phyloP scores from a whole-genome alignment of 2,113 vertebrate genomes.

The Psittacula cyanocephala region DNA sequence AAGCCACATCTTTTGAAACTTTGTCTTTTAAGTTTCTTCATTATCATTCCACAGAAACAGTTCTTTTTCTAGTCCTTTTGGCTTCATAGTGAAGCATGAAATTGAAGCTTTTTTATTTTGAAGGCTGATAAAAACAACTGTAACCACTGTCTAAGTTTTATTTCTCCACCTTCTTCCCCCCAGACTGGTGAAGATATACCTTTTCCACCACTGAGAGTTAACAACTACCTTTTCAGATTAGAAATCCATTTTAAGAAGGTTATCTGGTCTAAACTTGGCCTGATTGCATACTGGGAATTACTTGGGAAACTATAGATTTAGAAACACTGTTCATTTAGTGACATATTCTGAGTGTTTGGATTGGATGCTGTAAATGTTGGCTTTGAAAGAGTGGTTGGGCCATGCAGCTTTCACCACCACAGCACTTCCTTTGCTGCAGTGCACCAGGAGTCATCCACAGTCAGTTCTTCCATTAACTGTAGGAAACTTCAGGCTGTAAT shows the following conservation, averaged over 20 bases:
- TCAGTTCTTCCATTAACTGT: neutral
- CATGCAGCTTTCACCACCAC: neutral
- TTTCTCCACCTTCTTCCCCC: neutral
- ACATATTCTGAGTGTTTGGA: neutral
- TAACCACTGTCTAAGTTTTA: neutral
- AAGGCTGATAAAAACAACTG: neutral
- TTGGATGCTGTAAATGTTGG: neutral
- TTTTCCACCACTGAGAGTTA: neutral
- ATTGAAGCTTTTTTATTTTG: neutral
- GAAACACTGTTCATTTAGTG: neutral
- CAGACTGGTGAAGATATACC: accelerated
- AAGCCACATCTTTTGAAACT: neutral
- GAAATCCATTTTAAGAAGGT: neutral
- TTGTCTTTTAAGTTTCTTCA: neutral
- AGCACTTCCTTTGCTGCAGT: neutral
- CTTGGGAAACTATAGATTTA: neutral
- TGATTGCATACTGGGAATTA: neutral
- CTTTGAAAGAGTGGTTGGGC: neutral
- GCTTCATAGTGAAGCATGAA: neutral
- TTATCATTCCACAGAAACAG: neutral
- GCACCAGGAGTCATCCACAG: neutral
- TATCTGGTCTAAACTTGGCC: neutral
- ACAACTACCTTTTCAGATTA: neutral
- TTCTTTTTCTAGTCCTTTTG: neutral
- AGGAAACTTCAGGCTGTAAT: neutral